Evolutionary conservation across 2,888 invertebrate genomes (phyloP), one percentile per base, ranked within the genome.

Genomic region (Morinoia aosen): DNA sequence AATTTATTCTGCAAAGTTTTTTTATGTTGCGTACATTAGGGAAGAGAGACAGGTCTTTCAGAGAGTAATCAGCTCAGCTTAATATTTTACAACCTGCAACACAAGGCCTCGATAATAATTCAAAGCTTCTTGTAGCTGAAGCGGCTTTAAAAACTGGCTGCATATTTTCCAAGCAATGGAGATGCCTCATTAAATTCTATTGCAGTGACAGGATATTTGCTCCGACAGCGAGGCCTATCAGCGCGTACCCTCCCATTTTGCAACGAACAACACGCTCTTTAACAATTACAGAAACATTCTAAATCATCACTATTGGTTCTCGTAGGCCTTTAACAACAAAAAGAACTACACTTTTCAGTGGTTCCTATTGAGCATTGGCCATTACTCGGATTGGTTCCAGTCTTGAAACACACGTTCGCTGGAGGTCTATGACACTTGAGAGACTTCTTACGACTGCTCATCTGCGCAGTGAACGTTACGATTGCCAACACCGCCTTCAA

Each of bases 161-260:
- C 76, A 90, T 90, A 48, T 90, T 93, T 93, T 56, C 33, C 58
- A 16, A 56, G 93, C 93, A 57, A 93, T 57, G 57, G 48, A 93
- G 57, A 56, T 93, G 93, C 93, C 93, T n/a, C 56, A 57, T 93
- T 57, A 93, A 93, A 93, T 57, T 93, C 93, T 33, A 93, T 93
- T 93, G 93, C 93, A 93, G 57, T 58, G 93, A 93, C 93, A 93
- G 57, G 57, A 93, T 93, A 93, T 57, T 93, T 93, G 93, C 93
- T 48, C 57, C 58, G 12, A 57, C 57, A 57, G 56, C 93, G 48
- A 57, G 48, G 57, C 93, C 57, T 93, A 56, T 93, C 93, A 93
- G 39, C 76, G 33, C 76, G 33, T 57, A 93, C 48, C 57, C 90
- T 90, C 93, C 93, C 48, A 33, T 33, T 57, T 48, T 58, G 39